These are phyloP conservation scores for Pherbina coryleti DNA, from an alignment of 2,888 invertebrate species.

Conservation along the genomic window DNA sequence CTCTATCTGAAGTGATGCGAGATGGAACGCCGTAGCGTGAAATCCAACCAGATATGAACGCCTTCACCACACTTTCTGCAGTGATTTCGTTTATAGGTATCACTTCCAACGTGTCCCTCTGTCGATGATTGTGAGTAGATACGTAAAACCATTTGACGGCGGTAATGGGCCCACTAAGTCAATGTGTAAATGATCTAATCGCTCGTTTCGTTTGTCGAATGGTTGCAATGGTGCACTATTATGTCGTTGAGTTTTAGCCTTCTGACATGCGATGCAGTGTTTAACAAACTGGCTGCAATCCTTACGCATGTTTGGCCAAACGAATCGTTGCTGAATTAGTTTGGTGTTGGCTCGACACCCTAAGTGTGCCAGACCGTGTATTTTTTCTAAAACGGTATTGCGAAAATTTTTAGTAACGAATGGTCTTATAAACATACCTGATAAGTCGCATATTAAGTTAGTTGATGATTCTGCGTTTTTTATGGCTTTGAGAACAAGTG, in stretches of 20 bases:
- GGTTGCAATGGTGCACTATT: slow-evolving; percentile 6
- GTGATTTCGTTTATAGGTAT: slow-evolving; percentile 50
- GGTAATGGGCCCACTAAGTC: slow-evolving; percentile 56
- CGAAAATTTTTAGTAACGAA: slow-evolving; percentile 18
- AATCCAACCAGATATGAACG: slow-evolving; percentile 25
- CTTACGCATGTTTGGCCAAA: slow-evolving; percentile 38
- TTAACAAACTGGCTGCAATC: slow-evolving; percentile 17
- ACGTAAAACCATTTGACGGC: slow-evolving; percentile 52
- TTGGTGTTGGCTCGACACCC: slow-evolving; percentile 28
- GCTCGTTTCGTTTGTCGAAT: background rate
- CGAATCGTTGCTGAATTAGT: slow-evolving; percentile 24
- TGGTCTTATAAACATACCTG: too few species aligned
- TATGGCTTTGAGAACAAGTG: slow-evolving; percentile 15
- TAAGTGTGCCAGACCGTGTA: slow-evolving; percentile 38
- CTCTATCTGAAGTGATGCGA: slow-evolving; percentile 9
- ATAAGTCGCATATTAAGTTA: slow-evolving; percentile 39
- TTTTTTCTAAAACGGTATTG: slow-evolving; percentile 12
- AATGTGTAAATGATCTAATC: slow-evolving; percentile 58
- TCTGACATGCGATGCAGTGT: slow-evolving; percentile 28
- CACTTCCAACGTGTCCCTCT: slow-evolving; percentile 51
- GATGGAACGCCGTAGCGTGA: slow-evolving; percentile 21
- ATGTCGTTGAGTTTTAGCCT: slow-evolving; percentile 29
- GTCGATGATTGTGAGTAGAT: slow-evolving; percentile 54
- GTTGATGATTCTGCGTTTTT: slow-evolving; percentile 28
- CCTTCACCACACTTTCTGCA: slow-evolving; percentile 40